Evolutionary conservation across 2,113 vertebrate genomes (phyloP).

Genomic region (Barbus barbus): DNA sequence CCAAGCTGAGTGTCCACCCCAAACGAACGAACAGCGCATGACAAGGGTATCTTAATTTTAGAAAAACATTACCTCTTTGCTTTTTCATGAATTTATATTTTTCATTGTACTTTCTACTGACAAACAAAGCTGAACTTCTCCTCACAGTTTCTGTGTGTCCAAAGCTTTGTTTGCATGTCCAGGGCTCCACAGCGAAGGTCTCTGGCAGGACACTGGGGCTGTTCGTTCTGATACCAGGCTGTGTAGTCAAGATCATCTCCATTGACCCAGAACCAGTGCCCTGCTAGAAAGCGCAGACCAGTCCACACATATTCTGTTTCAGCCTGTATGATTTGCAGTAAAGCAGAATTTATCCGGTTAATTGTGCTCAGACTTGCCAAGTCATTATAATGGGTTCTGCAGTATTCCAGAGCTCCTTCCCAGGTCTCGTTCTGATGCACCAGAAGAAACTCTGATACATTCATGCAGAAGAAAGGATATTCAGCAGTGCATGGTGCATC

Average conservation of each 20-base stretch:
- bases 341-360: neutral
- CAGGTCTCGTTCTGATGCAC: neutral
- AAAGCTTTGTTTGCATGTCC: neutral
- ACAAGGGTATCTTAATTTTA: neutral
- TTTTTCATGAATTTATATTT: neutral
- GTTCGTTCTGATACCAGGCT: neutral
- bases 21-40: no score
- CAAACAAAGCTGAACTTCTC: constrained; percentile 33
- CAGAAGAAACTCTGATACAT: neutral
- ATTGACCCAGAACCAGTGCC: constrained; percentile 12
- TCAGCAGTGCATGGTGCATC: no score
- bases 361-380: constrained; percentile 2
- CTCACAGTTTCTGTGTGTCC: constrained; percentile 27
- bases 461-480: constrained; percentile 17
- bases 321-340: neutral
- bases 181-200: neutral
- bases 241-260: neutral
- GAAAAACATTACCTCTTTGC: neutral
- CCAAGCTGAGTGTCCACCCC: no score
- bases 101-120: neutral
- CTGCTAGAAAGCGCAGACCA: constrained; percentile 21
- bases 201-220: neutral
- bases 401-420: constrained; percentile 32
- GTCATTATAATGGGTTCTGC: neutral
- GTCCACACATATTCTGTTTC: constrained; percentile 22